phyloP scores from a whole-genome alignment of 2,113 vertebrate species.

The Steatornis caripensis region DNA sequence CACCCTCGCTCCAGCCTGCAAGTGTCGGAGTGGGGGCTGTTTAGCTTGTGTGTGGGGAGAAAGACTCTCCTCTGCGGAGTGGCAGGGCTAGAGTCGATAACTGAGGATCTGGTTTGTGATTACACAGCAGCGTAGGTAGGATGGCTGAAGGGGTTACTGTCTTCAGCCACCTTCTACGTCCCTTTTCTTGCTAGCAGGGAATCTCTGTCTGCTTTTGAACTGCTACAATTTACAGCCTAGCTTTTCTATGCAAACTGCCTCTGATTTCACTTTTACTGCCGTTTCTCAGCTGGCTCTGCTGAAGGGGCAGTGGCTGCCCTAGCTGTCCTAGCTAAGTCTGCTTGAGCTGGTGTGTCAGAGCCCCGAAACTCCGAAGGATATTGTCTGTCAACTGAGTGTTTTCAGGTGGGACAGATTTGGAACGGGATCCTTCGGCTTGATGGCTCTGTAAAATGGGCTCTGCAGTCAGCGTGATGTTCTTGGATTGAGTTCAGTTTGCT shows the following conservation, averaged over 20 bases:
- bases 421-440: not conserved
- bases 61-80: not conserved
- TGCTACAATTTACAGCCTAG: constrained; percentile 32
- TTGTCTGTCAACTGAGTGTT: not conserved
- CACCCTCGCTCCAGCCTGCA: not conserved
- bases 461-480: not conserved
- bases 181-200: constrained; percentile 7
- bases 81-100: not conserved
- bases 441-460: not conserved
- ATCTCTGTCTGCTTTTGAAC: constrained; percentile 41
- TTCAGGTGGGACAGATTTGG: constrained; percentile 9
- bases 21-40: not conserved
- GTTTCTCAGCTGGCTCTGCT: not conserved
- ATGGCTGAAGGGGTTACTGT: constrained; percentile 45
- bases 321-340: not conserved
- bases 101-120: not conserved
- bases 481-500: constrained; percentile 25
- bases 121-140: not conserved
- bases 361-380: not conserved
- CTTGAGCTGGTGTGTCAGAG: not conserved
- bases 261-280: constrained; percentile 18
- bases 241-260: constrained; percentile 26
- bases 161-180: not conserved
- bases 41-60: not conserved
- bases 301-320: not conserved